Percentiles rank a stretch among this genome's conserved stretches.
Conservation (phyloP, 2,888 invertebrate genomes). For the Torymus aiolomorphi region DNA sequence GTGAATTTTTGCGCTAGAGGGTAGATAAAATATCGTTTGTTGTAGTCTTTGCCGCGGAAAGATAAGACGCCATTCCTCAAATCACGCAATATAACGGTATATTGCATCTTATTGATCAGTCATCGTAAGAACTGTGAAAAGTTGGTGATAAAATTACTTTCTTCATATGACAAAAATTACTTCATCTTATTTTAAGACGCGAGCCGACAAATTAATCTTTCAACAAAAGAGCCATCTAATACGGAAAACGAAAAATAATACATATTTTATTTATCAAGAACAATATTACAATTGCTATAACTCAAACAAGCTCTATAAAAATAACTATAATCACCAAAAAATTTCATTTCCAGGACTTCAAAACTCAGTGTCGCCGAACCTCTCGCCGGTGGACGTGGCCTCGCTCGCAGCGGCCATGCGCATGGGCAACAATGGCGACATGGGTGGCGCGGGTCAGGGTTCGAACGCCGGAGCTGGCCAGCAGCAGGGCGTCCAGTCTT, state of each 20-base stretch:
- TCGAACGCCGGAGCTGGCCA: slow-evolving; percentile 68
- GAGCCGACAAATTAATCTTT: too few species aligned
- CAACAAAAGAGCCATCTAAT: too few species aligned
- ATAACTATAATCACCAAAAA: too few species aligned
- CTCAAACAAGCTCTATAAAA: too few species aligned
- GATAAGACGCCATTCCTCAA: not conserved
- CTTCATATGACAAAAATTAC: too few species aligned
- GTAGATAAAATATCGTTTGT: slow-evolving; percentile 23
- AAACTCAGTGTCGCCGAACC: slow-evolving; percentile 74
- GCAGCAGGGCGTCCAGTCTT: slow-evolving; percentile 72
- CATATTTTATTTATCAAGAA: too few species aligned
- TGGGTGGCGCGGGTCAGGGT: slow-evolving; percentile 71
- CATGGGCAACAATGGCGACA: slow-evolving; percentile 76
- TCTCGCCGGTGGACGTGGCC: slow-evolving; percentile 74
- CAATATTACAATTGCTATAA: too few species aligned
- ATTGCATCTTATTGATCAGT: not conserved
- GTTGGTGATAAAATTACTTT: too few species aligned
- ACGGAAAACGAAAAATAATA: too few species aligned
- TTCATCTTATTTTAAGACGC: too few species aligned
- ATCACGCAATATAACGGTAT: not conserved
- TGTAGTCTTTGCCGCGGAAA: not conserved
- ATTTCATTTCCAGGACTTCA: slow-evolving; percentile 67
- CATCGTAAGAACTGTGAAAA: too few species aligned
- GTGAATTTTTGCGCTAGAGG: not conserved
- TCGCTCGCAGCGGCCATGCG: slow-evolving; percentile 74